Conservation (phyloP, 2,888 invertebrate species). For the Sceliomorpha sp. region DNA sequence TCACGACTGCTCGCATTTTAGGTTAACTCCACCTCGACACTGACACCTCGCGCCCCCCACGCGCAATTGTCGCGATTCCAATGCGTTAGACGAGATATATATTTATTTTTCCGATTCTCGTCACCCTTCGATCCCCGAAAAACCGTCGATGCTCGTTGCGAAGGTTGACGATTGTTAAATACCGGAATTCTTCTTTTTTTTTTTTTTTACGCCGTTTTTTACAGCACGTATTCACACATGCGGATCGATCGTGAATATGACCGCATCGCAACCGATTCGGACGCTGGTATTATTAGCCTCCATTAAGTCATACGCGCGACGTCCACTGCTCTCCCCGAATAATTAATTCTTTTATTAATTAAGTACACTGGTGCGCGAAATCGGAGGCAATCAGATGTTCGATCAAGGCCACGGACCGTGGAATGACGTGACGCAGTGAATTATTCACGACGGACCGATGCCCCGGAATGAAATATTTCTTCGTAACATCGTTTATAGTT, state of each 20-base stretch:
- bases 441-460: no score
- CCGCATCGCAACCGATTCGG: constrained; percentile 51
- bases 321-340: no score
- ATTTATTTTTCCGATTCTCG: constrained; percentile 46
- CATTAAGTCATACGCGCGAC: constrained; percentile 56
- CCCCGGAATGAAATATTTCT: no score
- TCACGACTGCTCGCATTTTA: constrained; percentile 75
- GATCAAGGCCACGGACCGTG: constrained; percentile 18
- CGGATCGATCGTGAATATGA: constrained; percentile 49
- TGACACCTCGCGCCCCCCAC: constrained; percentile 62
- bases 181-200: no score
- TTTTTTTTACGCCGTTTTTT: no score
- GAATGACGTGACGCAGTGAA: constrained; percentile 13
- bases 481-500: no score
- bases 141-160: no score
- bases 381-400: constrained; percentile 17
- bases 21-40: constrained; percentile 69
- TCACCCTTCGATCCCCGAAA: no score
- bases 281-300: constrained; percentile 54
- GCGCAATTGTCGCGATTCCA: constrained; percentile 51
- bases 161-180: no score
- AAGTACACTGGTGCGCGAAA: constrained; percentile 20
- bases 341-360: constrained; percentile 1
- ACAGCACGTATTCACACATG: constrained; percentile 57
- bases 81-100: constrained; percentile 29